phyloP scores from a whole-genome alignment of 2,113 vertebrate genomes.

The Rana temporaria region DNA sequence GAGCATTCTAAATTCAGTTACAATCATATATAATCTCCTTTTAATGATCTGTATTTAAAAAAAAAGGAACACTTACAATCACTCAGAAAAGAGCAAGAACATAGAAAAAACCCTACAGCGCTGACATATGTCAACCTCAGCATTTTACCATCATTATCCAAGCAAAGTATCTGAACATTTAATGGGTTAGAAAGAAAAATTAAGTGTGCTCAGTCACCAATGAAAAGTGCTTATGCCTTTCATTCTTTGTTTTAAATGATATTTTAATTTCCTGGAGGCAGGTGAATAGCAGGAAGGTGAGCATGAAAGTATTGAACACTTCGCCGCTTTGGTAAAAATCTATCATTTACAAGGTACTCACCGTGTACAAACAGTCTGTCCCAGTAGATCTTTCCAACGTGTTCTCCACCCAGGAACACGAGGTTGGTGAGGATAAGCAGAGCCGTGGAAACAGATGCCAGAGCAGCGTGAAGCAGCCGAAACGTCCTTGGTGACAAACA shows the following conservation, averaged over 20 bases:
- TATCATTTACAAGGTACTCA: constrained; percentile 58
- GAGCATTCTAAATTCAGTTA: too few relatives aligned
- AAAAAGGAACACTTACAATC: not conserved
- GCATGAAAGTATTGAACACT: not conserved
- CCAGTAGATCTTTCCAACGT: constrained; percentile 91
- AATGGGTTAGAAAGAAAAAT: not conserved
- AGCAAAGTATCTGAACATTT: not conserved
- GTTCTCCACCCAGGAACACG: constrained; percentile 91
- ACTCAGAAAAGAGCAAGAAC: not conserved
- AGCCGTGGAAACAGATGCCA: constrained; percentile 87
- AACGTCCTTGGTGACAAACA: constrained; percentile 76
- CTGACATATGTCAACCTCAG: not conserved
- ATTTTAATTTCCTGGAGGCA: not conserved
- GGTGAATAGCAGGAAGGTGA: not conserved
- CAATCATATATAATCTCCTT: too few relatives aligned
- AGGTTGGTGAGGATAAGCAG: constrained; percentile 96
- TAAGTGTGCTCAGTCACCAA: not conserved
- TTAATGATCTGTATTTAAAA: too few relatives aligned
- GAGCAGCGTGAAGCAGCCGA: constrained; percentile 82
- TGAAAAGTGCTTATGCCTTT: not conserved
- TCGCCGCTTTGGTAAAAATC: not conserved
- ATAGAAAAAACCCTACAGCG: not conserved
- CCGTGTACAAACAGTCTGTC: constrained; percentile 91
- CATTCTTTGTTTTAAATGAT: not conserved
- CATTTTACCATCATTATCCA: not conserved